phyloP scores from a whole-genome alignment of 2,888 invertebrate species.

The Alentia gelatinosa region DNA sequence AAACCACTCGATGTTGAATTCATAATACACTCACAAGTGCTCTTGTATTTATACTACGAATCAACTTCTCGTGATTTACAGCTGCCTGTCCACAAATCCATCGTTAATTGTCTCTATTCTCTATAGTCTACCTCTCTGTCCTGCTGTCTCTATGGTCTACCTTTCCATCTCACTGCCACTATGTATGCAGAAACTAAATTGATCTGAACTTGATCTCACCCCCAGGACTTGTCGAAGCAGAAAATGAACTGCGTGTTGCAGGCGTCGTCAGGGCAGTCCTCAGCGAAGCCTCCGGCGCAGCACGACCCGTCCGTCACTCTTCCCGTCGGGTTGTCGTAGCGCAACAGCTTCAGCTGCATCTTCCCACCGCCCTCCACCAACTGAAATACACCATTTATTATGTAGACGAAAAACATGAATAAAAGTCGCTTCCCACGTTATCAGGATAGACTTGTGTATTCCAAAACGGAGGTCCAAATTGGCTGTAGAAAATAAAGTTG shows the following conservation, averaged over 20 bases:
- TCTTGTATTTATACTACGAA: too few species aligned
- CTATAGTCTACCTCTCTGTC: too few species aligned
- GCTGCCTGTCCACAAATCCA: too few species aligned
- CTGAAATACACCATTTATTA: neutral
- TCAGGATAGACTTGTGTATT: neutral
- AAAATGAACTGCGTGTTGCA: slow-evolving; percentile 15
- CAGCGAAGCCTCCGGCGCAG: neutral
- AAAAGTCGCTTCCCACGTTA: neutral
- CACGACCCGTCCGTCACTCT: neutral
- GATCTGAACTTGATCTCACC: too few species aligned
- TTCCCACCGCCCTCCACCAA: neutral
- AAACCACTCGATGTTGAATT: too few species aligned
- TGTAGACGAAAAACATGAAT: neutral
- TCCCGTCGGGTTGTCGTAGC: slow-evolving; percentile 29
- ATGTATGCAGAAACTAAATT: too few species aligned
- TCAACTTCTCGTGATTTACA: too few species aligned
- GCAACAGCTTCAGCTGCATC: slow-evolving; percentile 11
- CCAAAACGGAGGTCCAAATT: neutral
- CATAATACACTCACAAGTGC: too few species aligned
- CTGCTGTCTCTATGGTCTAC: too few species aligned
- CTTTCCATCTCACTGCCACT: too few species aligned
- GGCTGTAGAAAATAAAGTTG: neutral
- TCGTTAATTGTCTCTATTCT: too few species aligned
- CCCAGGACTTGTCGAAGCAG: slow-evolving; percentile 50
- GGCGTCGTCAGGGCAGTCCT: neutral